phyloP scores from a whole-genome alignment of 2,113 vertebrate species.

The Pterocles gutturalis region DNA sequence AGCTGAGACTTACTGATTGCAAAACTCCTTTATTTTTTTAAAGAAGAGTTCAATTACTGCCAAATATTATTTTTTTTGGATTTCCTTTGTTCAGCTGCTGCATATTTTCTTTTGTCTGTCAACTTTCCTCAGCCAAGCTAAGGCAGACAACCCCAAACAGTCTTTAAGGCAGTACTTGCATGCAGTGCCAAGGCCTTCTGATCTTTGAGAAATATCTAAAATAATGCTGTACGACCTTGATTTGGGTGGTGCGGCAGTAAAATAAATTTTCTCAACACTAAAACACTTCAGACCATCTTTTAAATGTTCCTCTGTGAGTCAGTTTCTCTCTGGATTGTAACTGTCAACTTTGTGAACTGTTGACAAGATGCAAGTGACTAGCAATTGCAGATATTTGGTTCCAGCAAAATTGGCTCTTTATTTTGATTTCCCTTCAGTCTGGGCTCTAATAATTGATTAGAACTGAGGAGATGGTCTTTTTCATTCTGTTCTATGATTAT shows the following conservation, averaged over 20 bases:
- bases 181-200: not conserved
- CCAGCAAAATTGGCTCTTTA: not conserved
- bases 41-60: not conserved
- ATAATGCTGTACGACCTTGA: not conserved
- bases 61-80: not conserved
- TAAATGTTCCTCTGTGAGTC: constrained; percentile 26
- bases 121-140: not conserved
- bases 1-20: not conserved
- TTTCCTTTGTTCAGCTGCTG: not conserved
- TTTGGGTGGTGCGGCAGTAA: not conserved
- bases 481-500: not conserved
- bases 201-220: not conserved
- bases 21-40: not conserved
- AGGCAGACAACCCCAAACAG: not conserved
- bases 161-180: not conserved
- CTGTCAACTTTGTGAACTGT: constrained; percentile 25
- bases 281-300: not conserved
- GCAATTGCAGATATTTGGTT: constrained; percentile 32
- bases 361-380: constrained; percentile 45
- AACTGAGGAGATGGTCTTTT: not conserved
- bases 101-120: not conserved
- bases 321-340: constrained; percentile 30
- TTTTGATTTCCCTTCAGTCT: not conserved
- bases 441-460: not conserved
- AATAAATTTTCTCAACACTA: not conserved